phyloP scores from a whole-genome alignment of 2,888 invertebrate genomes.

The Phragmatobia fuliginosa region DNA sequence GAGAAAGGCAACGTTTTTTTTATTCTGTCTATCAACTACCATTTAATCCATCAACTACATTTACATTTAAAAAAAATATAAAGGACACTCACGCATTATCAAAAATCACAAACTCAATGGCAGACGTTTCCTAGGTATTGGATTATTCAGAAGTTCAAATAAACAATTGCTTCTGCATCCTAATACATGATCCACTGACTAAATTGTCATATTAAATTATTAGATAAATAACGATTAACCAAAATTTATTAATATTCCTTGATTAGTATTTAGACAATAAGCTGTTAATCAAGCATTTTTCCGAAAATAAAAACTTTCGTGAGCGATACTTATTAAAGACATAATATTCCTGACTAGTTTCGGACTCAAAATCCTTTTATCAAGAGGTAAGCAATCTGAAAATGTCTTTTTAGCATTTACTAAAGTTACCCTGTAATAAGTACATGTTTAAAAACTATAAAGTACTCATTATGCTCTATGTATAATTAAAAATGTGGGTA shows the following conservation, averaged over 20 bases:
- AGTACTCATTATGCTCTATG: neutral
- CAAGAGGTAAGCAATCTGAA: neutral
- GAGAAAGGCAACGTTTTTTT: neutral
- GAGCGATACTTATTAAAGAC: neutral
- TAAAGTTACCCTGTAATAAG: slow-evolving; percentile 2
- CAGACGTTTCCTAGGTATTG: too few species aligned
- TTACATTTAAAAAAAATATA: neutral
- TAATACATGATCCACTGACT: neutral
- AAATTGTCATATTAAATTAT: neutral
- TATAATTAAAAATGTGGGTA: neutral
- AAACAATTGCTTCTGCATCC: neutral
- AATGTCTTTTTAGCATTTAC: neutral
- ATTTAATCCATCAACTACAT: neutral
- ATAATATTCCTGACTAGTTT: neutral
- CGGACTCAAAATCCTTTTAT: neutral
- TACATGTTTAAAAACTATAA: neutral
- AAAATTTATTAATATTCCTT: neutral
- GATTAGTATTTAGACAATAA: neutral
- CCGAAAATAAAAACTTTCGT: neutral
- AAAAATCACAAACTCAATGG: neutral
- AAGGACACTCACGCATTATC: neutral
- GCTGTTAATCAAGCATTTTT: too few species aligned
- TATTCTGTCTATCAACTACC: neutral
- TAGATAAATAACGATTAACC: neutral
- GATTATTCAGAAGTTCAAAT: neutral